These are phyloP conservation scores for Pentalonia nigronervosa DNA, from an alignment of 1,140 invertebrate genomes.

Conservation along the genomic window DNA sequence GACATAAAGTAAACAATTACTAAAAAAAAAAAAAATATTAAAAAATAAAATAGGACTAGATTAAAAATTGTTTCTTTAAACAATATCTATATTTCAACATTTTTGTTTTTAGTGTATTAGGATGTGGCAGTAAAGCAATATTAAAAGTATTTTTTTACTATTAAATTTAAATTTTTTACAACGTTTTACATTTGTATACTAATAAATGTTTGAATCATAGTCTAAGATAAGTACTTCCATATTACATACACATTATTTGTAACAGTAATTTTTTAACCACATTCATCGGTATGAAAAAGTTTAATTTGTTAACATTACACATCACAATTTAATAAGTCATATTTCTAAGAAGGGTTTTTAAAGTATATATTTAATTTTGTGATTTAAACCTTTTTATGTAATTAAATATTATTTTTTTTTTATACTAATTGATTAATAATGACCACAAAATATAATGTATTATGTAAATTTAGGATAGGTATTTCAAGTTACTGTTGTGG, in stretches of 20 bases:
- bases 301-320: neutral
- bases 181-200: neutral
- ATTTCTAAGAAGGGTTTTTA: neutral
- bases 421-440: neutral
- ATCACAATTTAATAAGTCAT: neutral
- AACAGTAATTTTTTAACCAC: neutral
- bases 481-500: neutral
- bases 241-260: neutral
- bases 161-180: neutral
- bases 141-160: neutral
- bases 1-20: neutral
- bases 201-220: neutral
- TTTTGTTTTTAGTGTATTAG: neutral
- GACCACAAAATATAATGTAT: slow-evolving; percentile 10
- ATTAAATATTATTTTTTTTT: neutral
- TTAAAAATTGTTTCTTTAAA: neutral
- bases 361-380: neutral
- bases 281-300: neutral
- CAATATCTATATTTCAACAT: neutral
- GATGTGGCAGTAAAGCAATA: neutral
- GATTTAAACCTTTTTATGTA: neutral
- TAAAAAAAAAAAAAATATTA: neutral
- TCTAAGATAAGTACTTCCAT: neutral
- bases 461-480: neutral
- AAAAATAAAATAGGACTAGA: slow-evolving; percentile 18